Evolutionary conservation across 2,888 invertebrate species (phyloP), one percentile per base, ranked within the genome.

Genomic region (Leptothorax acervorum): DNA sequence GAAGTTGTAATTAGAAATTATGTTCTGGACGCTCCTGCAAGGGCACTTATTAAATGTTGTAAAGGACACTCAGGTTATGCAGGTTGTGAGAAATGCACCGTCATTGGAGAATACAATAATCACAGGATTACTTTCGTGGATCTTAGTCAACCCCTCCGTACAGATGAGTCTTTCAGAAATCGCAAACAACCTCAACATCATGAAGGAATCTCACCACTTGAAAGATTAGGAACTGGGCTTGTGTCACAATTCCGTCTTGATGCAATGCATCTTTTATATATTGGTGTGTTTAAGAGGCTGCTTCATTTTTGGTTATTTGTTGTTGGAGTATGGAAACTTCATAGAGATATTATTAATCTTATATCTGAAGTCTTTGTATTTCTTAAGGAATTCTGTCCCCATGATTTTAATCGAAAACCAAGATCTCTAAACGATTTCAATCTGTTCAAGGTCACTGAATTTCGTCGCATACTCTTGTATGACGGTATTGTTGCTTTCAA

Each of bases 401-500:
- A 62, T 18, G 62, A 62, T 62, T 62, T 62, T 62, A 35, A 35
- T 62, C 31, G 35, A 2, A 62, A 62, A 18, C 62, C 62, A 18
- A 62, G 62, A 35, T 62, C 35, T 39, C 18, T 62, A 35, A 62
- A 62, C 6, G 2, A 62, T 35, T 62, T 62, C 9, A 31, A 31
- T 2, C 1, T 62, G 1, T 62, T 35, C 35, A 62, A 62, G 35
- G 35, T 35, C 6, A 63, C 63, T n/a, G 63, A 63, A 63, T 63
- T 39, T 63, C 39, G 63, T 35, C 63, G 63, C n/a, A n/a, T 63
- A 39, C 39, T 35, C 18, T 63, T 39, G 18, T 63, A 63, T 39
- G 63, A 63, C 4, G 63, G 63, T n/a, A 63, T 63, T 9, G 6
- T 63, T 39, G 63, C 39, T 63, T 63, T 63, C 9, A 63, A 39